Percentiles rank a stretch among this genome's conserved stretches.
Conservation (phyloP, 1,140 invertebrate species). For the Nasonia longicornis region DNA sequence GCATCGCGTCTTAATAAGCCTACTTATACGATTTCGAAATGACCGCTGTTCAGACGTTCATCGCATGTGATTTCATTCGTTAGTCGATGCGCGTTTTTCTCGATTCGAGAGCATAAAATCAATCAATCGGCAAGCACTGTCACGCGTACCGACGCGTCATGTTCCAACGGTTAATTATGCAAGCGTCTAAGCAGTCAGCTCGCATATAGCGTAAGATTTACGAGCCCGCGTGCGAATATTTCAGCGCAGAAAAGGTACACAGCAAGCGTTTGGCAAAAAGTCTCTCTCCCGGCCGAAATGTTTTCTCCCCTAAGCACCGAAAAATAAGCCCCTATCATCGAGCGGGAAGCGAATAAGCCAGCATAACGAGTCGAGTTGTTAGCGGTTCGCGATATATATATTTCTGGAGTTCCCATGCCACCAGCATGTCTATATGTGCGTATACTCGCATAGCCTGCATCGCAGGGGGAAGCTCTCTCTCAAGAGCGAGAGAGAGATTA, state of each 20-base stretch:
- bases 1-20: too few species aligned
- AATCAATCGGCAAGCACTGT: background rate
- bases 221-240: background rate
- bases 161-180: background rate
- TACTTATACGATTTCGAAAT: background rate
- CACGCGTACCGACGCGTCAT: too few species aligned
- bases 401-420: conserved; percentile 33
- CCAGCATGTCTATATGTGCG: background rate
- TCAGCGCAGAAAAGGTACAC: background rate
- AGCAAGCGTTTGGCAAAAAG: background rate
- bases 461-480: background rate
- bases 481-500: background rate
- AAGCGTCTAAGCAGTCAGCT: background rate
- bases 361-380: background rate
- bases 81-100: background rate
- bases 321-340: background rate
- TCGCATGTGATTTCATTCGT: background rate
- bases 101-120: background rate
- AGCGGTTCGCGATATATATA: conserved; percentile 21
- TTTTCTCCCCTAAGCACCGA: background rate
- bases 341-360: background rate
- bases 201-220: background rate
- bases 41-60: background rate
- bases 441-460: background rate
- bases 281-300: background rate